These are phyloP conservation scores for Ganaspis sp. DNA, from an alignment of 1,140 invertebrate species.

Conservation along the genomic window DNA sequence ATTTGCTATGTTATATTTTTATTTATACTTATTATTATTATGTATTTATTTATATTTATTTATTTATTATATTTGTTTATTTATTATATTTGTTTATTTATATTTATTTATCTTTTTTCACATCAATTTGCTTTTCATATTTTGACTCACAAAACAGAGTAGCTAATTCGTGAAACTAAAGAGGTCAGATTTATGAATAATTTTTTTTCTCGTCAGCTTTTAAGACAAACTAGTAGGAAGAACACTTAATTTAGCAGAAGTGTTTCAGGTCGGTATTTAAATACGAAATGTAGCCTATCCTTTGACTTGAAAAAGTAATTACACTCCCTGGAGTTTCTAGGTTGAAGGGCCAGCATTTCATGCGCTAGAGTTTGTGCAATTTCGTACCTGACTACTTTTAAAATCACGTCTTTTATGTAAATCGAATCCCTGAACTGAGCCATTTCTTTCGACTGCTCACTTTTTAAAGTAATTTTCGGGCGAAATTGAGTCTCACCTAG, in stretches of 20 bases:
- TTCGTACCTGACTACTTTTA: not conserved
- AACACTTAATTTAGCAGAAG: not conserved
- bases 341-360: conserved; percentile 2
- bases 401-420: conserved; percentile 21
- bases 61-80: too few species aligned
- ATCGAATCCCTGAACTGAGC: conserved; percentile 5
- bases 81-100: too few species aligned
- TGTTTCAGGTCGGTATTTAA: conserved; percentile 16
- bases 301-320: conserved; percentile 27
- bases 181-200: not conserved
- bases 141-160: too few species aligned
- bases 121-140: too few species aligned
- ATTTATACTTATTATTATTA: too few species aligned
- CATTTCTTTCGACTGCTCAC: not conserved
- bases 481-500: conserved; percentile 77
- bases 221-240: not conserved
- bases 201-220: not conserved
- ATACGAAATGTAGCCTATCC: conserved; percentile 7
- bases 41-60: too few species aligned
- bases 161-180: too few species aligned
- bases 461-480: not conserved
- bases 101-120: too few species aligned
- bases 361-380: not conserved
- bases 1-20: too few species aligned
- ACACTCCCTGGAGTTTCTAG: not conserved